Conservation (phyloP, 2,797 vertebrate genomes). For the Hafferia zeledoni region DNA sequence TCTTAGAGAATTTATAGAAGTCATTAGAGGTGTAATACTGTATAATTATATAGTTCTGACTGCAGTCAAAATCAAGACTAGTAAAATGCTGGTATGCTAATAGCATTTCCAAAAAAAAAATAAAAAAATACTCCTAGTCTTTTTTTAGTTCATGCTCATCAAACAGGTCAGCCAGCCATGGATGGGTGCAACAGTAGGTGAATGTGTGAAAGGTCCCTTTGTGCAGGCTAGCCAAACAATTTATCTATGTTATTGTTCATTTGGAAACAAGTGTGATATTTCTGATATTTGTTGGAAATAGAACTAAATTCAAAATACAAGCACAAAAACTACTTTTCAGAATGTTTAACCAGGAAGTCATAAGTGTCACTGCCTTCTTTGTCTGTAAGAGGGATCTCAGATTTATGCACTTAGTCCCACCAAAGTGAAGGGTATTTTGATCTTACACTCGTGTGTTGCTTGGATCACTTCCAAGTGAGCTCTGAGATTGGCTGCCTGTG, state of each 20-base stretch:
- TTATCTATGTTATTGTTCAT: not conserved
- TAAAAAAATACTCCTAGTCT: not conserved
- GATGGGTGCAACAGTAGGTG: not conserved
- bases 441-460: not conserved
- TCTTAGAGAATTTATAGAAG: constrained; percentile 21
- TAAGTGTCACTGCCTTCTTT: not conserved
- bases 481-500: not conserved
- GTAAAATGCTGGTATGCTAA: not conserved
- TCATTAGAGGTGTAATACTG: not conserved
- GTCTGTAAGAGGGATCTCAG: not conserved
- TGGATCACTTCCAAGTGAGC: not conserved
- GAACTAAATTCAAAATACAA: not conserved
- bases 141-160: not conserved
- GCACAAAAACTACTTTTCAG: not conserved
- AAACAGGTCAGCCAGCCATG: not conserved
- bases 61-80: constrained; percentile 19
- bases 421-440: not conserved
- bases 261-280: not conserved
- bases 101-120: not conserved
- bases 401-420: not conserved
- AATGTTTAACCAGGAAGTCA: not conserved
- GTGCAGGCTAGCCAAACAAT: not conserved
- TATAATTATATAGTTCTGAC: constrained; percentile 24
- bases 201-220: not conserved
- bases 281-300: not conserved